Conservation (phyloP, 2,888 invertebrate species). For the Stenolophus ochropezus region DNA sequence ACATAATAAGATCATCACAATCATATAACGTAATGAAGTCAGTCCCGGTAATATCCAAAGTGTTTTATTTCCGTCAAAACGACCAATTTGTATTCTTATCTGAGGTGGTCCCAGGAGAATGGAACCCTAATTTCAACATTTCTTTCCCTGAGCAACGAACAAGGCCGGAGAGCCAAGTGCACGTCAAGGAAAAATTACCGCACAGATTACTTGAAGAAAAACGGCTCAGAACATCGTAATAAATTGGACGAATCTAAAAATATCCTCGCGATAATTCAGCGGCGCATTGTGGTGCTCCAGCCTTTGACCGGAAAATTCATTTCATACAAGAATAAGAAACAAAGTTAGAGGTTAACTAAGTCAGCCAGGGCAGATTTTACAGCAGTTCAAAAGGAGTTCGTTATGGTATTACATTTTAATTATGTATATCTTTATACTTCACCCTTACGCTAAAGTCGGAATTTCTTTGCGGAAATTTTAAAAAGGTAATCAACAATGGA, state of each 20-base stretch:
- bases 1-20: neutral
- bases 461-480: neutral
- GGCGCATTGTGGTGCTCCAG: neutral
- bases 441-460: neutral
- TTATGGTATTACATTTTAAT: neutral
- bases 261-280: constrained; percentile 33
- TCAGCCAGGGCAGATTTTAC: neutral
- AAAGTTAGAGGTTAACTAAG: neutral
- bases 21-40: neutral
- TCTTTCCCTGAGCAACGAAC: constrained; percentile 5
- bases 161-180: neutral
- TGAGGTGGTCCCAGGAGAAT: constrained; percentile 12
- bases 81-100: constrained; percentile 46
- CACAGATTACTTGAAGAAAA: constrained; percentile 49
- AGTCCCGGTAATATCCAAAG: neutral
- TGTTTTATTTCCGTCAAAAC: constrained; percentile 30
- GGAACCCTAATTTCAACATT: constrained; percentile 43
- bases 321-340: neutral
- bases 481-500: neutral
- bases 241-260: constrained; percentile 54
- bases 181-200: constrained; percentile 39
- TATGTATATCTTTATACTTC: neutral
- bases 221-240: constrained; percentile 41
- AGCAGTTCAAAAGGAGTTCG: neutral
- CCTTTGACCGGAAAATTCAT: constrained; percentile 21